Conservation (phyloP, 2,113 vertebrate genomes). For the Notiomystis cincta region DNA sequence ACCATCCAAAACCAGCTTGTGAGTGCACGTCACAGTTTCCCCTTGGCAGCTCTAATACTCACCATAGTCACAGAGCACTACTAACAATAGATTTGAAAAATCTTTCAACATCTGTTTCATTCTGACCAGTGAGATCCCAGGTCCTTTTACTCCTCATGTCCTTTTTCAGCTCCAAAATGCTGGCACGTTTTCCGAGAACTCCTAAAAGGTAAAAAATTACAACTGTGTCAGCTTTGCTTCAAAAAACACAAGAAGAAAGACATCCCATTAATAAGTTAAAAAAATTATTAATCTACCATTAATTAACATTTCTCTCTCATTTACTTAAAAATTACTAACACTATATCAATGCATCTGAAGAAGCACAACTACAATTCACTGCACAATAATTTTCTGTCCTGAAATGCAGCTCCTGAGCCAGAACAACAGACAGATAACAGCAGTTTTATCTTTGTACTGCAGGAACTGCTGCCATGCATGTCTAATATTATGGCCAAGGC, state of each 20-base stretch:
- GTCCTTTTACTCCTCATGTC: slow-evolving; percentile 84
- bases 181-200: slow-evolving; percentile 6
- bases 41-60: slow-evolving; percentile 56
- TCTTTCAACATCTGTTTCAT: slow-evolving; percentile 87
- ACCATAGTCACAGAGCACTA: slow-evolving; percentile 88
- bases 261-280: neutral
- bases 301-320: neutral
- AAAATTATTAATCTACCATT: neutral
- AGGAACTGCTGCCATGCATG: neutral
- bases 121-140: slow-evolving; percentile 78
- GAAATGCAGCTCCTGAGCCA: neutral
- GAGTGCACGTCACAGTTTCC: neutral
- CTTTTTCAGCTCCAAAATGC: slow-evolving; percentile 54
- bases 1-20: neutral
- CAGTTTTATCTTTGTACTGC: neutral
- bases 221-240: neutral
- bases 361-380: neutral
- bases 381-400: neutral
- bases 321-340: neutral
- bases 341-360: neutral
- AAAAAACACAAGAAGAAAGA: neutral
- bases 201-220: slow-evolving; percentile 55
- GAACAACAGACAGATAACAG: neutral
- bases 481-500: neutral
- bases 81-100: slow-evolving; percentile 80